phyloP scores from a whole-genome alignment of 2,888 invertebrate genomes.

The Parnassius glacialis region DNA sequence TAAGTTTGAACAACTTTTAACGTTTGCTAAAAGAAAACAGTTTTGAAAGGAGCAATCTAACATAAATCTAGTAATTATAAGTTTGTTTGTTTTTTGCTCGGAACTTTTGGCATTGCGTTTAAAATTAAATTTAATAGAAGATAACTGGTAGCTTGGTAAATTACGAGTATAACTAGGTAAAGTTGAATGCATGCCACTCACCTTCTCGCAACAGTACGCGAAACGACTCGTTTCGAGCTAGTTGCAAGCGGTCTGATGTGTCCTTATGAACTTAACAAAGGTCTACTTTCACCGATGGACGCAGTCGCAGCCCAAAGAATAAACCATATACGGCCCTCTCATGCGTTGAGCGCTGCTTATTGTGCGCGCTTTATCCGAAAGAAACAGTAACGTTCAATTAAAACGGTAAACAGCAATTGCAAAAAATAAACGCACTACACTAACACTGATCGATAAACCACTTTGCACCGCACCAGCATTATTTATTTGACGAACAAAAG shows the following conservation, averaged over 20 bases:
- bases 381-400: slow-evolving; percentile 76
- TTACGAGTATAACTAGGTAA: slow-evolving; percentile 55
- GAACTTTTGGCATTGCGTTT: too few relatives aligned
- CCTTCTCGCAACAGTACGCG: slow-evolving; percentile 67
- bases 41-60: too few relatives aligned
- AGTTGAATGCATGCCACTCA: slow-evolving; percentile 60
- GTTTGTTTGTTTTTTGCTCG: too few relatives aligned
- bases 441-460: slow-evolving; percentile 38
- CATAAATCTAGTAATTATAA: too few relatives aligned
- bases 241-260: slow-evolving; percentile 62
- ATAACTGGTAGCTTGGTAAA: slow-evolving; percentile 29
- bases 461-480: slow-evolving; percentile 68
- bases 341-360: slow-evolving; percentile 63
- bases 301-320: slow-evolving; percentile 64
- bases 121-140: too few relatives aligned
- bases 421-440: slow-evolving; percentile 46
- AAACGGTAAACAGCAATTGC: slow-evolving; percentile 70
- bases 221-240: slow-evolving; percentile 68
- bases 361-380: slow-evolving; percentile 71
- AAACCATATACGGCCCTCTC: slow-evolving; percentile 71
- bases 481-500: slow-evolving; percentile 43
- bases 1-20: neutral
- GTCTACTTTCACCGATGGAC: slow-evolving; percentile 75
- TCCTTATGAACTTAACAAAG: slow-evolving; percentile 79
- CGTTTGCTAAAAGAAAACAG: too few relatives aligned